Conservation (phyloP, 1,140 invertebrate species). For the Drosophila ambigua region DNA sequence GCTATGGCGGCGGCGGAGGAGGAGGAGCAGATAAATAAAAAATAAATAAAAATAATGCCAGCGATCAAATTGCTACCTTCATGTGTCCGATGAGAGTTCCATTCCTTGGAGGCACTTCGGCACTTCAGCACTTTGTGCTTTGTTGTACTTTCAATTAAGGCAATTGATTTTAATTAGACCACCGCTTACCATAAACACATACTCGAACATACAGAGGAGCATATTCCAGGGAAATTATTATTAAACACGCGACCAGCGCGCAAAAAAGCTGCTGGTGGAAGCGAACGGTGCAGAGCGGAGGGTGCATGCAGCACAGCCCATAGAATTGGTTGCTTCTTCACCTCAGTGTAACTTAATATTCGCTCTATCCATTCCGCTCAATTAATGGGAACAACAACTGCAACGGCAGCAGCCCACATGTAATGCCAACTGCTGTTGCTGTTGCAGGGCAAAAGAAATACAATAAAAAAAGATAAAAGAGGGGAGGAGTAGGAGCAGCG, state of each 20-base stretch:
- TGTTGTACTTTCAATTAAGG: slow-evolving; percentile 80
- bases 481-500: slow-evolving; percentile 29
- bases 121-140: slow-evolving; percentile 22
- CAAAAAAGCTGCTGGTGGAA: slow-evolving; percentile 32
- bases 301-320: neutral
- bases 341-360: slow-evolving; percentile 72
- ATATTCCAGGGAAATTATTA: slow-evolving; percentile 77
- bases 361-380: slow-evolving; percentile 65
- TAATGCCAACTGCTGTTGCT: slow-evolving; percentile 65
- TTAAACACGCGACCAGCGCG: slow-evolving; percentile 72
- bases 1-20: neutral
- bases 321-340: slow-evolving; percentile 31
- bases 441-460: neutral
- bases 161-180: slow-evolving; percentile 83
- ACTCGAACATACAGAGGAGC: too few species aligned
- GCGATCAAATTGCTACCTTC: slow-evolving; percentile 80
- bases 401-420: slow-evolving; percentile 70
- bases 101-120: too few species aligned
- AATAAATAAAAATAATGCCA: slow-evolving; percentile 65
- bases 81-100: slow-evolving; percentile 44
- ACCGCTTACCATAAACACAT: slow-evolving; percentile 69
- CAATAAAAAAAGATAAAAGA: too few species aligned
- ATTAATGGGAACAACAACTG: slow-evolving; percentile 77
- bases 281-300: neutral
- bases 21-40: neutral